Percentiles rank a stretch among this genome's conserved stretches.
These are phyloP conservation scores for Dioctria rufipes DNA, from an alignment of 2,888 invertebrate species.

Conservation along the genomic window DNA sequence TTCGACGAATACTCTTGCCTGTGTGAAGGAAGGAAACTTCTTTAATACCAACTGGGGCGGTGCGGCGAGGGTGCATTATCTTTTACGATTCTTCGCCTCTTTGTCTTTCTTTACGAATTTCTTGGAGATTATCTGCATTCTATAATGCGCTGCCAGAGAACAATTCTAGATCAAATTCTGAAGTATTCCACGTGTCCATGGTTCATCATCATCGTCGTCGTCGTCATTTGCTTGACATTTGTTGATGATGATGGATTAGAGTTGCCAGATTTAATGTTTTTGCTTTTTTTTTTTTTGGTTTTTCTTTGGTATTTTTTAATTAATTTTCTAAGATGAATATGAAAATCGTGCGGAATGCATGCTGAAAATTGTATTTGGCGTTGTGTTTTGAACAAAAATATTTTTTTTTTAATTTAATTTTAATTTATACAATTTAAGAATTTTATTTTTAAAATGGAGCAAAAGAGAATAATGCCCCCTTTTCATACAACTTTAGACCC, in stretches of 20 bases:
- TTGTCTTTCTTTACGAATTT: constrained; percentile 20
- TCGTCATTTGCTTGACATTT: constrained; percentile 42
- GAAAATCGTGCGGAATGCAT: too few relatives aligned
- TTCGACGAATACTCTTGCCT: not conserved
- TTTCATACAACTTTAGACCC: too few relatives aligned
- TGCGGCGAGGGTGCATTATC: constrained; percentile 36
- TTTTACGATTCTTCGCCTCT: constrained; percentile 34
- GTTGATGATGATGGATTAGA: constrained; percentile 1
- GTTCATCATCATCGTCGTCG: not conserved
- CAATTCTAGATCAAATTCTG: constrained; percentile 42
- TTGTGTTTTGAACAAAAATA: too few relatives aligned
- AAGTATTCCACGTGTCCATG: constrained; percentile 11
- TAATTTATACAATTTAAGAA: too few relatives aligned
- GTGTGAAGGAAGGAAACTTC: not conserved
- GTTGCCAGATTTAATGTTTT: constrained; percentile 19
- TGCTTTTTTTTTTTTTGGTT: not conserved
- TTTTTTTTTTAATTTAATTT: too few relatives aligned
- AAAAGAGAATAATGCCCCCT: too few relatives aligned
- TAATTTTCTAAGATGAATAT: too few relatives aligned
- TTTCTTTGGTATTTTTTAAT: too few relatives aligned
- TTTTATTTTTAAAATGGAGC: too few relatives aligned
- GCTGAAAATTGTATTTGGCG: too few relatives aligned
- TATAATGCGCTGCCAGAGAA: not conserved
- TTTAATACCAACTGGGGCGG: constrained; percentile 13
- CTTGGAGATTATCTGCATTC: constrained; percentile 31